Evolutionary conservation across 2,888 invertebrate species (phyloP), one percentile per base, ranked within the genome.

Genomic region (Spialia ferax): DNA sequence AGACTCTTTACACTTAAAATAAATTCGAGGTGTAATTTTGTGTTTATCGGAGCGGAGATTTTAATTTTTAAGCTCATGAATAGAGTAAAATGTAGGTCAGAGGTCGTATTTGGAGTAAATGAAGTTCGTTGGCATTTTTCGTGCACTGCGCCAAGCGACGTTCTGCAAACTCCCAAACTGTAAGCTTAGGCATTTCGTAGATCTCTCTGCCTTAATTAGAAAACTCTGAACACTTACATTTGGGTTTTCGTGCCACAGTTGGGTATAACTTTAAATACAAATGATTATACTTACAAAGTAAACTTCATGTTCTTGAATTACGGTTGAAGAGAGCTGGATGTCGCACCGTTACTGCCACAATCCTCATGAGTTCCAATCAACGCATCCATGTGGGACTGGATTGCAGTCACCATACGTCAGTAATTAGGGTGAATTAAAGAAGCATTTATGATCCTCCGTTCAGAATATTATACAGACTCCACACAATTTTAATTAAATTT

Each of bases 401-500:
- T n/a, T n/a, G n/a, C n/a, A n/a, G n/a, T n/a, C n/a, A n/a, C n/a
- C n/a, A n/a, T n/a, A n/a, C n/a, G n/a, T n/a, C n/a, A n/a, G n/a
- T n/a, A 26, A 4, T 32, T 32, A 7, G 32, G 4, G 42, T 5
- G 6, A 45, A 18, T 1, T 45, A 45, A 45, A 45, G 45, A 45
- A 45, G 15, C 4, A 35, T 3, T 45, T 45, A 5, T 18, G 15
- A 18, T 45, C 15, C 45, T 18, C 18, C 50, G n/a, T 11, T 52
- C 7, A 23, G 4, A 52, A 52, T 18, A 23, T 18, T 10, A 52
- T 52, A 22, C 50, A 52, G 23, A 20, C 45, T 26, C 59, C 35
- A 18, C 38, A 32, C 18, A 63, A 59, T 63, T 70, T 70, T 68
- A 70, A 73, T 73, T 71, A 70, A 71, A 72, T 71, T 70, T 69